Evolutionary conservation across 1,140 invertebrate genomes (phyloP), one percentile per base, ranked within the genome.

Genomic region (Portunus trituberculatus): DNA sequence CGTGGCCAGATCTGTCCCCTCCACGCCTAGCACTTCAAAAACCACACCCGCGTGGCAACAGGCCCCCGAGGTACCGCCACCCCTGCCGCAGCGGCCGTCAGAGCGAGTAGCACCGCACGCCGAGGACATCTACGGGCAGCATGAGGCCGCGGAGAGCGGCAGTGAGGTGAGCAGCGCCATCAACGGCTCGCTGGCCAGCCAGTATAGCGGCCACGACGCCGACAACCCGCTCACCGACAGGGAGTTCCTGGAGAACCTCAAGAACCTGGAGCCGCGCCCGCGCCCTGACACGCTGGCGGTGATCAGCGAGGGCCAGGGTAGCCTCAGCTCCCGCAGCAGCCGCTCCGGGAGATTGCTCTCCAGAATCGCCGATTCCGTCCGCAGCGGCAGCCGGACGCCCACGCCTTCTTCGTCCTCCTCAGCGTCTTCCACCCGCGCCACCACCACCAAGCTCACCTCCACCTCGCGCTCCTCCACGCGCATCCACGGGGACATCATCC

Each of bases 401-500:
- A 95, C 94, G 87, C 91, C 94, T n/a, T 92, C 91, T n/a, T 92
- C 91, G 25, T 95, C 94, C 1, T 95, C 94, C 28, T 89, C 91
- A n/a, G 67, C 82, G 87, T 92, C 94, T 89, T 88, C 91, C 91
- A 95, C 94, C 28, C 94, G 94, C 88, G 94, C 94, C 91, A 95
- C 94, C 84, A 95, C 94, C 45, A 95, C 94, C 46, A 95, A 95
- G 87, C 94, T 95, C 52, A 95, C 94, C 28, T 95, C 94, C 84
- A 95, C 94, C 45, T 95, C 94, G n/a, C 92, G 94, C 87, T 87
- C 94, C 87, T 95, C 94, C 91, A 95, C 94, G 12, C 94, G 94
- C 46, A 95, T 95, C 32, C 94, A 95, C 82, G 94, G 94, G 10
- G 94, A 95, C 48, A 95, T 95, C 31, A 95, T 95, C 59, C 82